phyloP scores from a whole-genome alignment of 2,113 vertebrate species.

The Tragelaphus scriptus region DNA sequence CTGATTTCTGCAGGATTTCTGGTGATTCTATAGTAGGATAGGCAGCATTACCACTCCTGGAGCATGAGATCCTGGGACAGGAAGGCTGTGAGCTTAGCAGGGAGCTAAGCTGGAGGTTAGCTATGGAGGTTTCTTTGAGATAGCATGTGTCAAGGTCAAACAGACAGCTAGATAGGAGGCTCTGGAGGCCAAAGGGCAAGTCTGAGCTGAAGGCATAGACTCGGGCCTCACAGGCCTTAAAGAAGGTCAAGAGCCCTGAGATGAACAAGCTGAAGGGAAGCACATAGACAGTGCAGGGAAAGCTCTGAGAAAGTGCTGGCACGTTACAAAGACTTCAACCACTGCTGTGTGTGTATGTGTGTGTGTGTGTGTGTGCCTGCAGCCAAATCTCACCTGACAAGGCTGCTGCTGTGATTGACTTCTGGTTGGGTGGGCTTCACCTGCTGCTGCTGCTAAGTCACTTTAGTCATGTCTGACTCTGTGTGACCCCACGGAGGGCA shows the following conservation, averaged over 20 bases:
- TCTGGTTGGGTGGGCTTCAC: not conserved
- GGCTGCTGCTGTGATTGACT: not conserved
- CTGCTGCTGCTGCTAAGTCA: not conserved
- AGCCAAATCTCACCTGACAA: not conserved
- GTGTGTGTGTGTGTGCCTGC: not conserved
- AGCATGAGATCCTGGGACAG: not conserved
- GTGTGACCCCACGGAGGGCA: not conserved
- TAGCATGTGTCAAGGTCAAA: not conserved
- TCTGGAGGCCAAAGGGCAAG: not conserved
- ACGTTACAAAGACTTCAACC: not conserved
- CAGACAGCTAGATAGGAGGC: not conserved
- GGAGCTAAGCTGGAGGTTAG: too few relatives aligned
- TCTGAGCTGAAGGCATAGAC: not conserved
- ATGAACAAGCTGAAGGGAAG: not conserved
- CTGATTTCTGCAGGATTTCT: not conserved
- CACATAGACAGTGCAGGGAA: not conserved
- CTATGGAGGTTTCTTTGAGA: not conserved
- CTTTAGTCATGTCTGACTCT: not conserved
- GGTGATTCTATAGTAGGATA: not conserved
- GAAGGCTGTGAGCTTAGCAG: not conserved
- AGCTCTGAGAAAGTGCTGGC: not conserved
- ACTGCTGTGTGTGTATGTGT: not conserved
- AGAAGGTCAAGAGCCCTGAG: not conserved
- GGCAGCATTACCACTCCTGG: fast-evolving
- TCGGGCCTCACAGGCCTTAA: not conserved